A percentile compares a stretch with the other conserved stretches of the same genome.
Evolutionary conservation across 2,797 vertebrate genomes (phyloP).

Genomic region (Phyllotis vaccarum): DNA sequence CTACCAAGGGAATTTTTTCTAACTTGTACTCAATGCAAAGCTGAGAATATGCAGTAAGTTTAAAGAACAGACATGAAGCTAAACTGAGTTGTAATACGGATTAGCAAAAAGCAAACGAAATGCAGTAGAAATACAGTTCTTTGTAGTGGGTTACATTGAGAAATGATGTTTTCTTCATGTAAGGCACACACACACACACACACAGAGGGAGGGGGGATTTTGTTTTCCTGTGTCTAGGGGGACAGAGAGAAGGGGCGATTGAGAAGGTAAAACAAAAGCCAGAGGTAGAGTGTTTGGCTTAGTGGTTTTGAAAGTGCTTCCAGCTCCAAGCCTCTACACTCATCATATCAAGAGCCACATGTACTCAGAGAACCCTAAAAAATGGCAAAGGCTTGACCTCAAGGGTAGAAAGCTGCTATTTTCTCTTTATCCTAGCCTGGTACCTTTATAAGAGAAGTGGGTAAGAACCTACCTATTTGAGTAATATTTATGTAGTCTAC

Average conservation of each 20-base stretch:
- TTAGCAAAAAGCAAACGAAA: neutral
- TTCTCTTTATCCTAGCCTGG: constrained; percentile 15
- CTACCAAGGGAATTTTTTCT: neutral
- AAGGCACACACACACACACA: neutral
- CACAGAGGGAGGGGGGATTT: neutral
- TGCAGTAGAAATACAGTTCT: neutral
- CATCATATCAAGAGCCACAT: neutral
- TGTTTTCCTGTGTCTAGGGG: too few species aligned
- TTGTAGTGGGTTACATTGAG: neutral
- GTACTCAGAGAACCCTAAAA: neutral
- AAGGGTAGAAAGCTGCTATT: neutral
- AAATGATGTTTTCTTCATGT: neutral
- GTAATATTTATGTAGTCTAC: neutral
- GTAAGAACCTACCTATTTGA: neutral
- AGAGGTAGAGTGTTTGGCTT: neutral
- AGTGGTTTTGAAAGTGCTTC: neutral
- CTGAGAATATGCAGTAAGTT: constrained; percentile 31
- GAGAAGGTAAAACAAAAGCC: neutral
- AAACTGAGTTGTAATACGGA: neutral
- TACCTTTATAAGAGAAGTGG: neutral
- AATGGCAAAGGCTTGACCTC: neutral
- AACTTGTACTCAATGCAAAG: neutral
- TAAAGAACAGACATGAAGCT: neutral
- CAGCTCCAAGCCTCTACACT: neutral
- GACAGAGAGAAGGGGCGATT: neutral